Evolutionary conservation across 2,797 vertebrate genomes (phyloP).

Genomic region (Valencia hispanica): DNA sequence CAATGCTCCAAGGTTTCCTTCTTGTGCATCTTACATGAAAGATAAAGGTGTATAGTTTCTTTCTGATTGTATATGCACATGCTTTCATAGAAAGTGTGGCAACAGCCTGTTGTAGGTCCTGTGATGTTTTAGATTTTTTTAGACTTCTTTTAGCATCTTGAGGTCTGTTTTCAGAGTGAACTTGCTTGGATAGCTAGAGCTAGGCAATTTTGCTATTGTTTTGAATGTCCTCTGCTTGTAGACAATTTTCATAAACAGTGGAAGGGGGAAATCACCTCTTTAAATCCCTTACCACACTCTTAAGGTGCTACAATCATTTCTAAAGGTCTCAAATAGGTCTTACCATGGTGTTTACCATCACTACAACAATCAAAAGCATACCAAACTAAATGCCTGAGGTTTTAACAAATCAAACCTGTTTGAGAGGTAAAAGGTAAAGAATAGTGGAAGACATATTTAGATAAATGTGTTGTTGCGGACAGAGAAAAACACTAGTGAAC

Average conservation of each 20-base stretch:
- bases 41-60: neutral
- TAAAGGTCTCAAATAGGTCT: neutral
- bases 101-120: neutral
- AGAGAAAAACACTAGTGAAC: neutral
- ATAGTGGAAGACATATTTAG: neutral
- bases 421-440: neutral
- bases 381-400: neutral
- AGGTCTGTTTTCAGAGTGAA: no score
- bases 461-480: neutral
- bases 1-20: neutral
- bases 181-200: neutral
- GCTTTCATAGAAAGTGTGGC: neutral
- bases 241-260: neutral
- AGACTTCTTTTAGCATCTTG: neutral
- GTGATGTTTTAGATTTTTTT: neutral
- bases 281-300: neutral
- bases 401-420: neutral
- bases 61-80: neutral
- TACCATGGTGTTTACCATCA: neutral
- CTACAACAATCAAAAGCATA: neutral
- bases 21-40: neutral
- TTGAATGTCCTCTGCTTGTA: neutral
- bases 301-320: neutral
- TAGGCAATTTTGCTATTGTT: neutral
- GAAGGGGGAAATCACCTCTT: neutral